A percentile compares a stretch with the other conserved stretches of the same genome.
Conservation (phyloP, 2,888 invertebrate species). For the Dendrolimus pini region DNA sequence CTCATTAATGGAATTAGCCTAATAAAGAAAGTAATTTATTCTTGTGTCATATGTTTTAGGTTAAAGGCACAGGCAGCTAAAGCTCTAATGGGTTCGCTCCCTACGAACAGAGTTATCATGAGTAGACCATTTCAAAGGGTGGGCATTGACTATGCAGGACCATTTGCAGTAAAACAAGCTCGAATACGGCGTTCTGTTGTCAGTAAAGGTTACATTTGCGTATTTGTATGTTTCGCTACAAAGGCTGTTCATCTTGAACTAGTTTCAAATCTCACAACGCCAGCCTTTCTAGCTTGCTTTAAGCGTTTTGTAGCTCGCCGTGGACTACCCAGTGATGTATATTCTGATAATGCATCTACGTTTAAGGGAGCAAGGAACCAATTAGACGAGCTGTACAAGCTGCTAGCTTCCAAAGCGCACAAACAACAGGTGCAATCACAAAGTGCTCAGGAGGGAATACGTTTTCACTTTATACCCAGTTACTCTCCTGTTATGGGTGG, state of each 20-base stretch:
- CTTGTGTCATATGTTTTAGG: conserved; percentile 2
- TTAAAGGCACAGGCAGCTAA: conserved; percentile 2
- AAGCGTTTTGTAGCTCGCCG: conserved; percentile 11
- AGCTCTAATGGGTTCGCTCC: conserved; percentile 6
- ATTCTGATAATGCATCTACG: conserved; percentile 8
- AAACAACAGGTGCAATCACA: not conserved
- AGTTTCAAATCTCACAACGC: conserved; percentile 14
- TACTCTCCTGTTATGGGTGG: not conserved
- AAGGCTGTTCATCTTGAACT: conserved; percentile 15
- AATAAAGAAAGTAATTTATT: too few species aligned
- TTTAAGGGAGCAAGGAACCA: conserved; percentile 6
- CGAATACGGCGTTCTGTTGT: conserved; percentile 15
- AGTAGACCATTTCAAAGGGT: conserved; percentile 4
- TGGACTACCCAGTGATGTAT: conserved; percentile 5
- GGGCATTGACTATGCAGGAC: conserved; percentile 8
- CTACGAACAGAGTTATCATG: conserved; percentile 1
- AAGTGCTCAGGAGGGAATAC: too few species aligned
- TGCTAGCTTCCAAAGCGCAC: conserved; percentile 5
- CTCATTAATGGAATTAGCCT: too few species aligned
- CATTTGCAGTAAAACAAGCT: conserved; percentile 8
- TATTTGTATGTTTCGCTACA: conserved; percentile 17
- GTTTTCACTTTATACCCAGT: too few species aligned
- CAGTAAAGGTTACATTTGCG: conserved; percentile 15
- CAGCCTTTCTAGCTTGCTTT: conserved; percentile 13
- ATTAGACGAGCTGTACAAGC: conserved; percentile 4